phyloP scores from a whole-genome alignment of 2,797 vertebrate species.

The Apogon hyalosoma region DNA sequence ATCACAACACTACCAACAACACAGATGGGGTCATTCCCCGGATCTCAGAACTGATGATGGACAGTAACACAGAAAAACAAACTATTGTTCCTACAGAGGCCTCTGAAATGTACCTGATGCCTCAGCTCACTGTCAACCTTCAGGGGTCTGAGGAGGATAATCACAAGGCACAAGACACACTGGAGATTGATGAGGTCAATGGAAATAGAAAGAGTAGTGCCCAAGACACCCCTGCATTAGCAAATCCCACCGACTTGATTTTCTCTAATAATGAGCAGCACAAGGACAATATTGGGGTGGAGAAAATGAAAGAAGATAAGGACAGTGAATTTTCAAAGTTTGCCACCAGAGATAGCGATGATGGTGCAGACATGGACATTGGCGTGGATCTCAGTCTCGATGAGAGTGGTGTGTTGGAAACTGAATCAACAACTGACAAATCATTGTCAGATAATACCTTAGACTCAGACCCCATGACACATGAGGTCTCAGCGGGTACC shows the following conservation, averaged over 20 bases:
- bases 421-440: conserved; percentile 56
- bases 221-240: conserved; percentile 40
- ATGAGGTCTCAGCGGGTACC: conserved; percentile 55
- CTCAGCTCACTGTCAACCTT: conserved; percentile 76
- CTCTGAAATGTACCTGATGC: conserved; percentile 69
- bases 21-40: conserved; percentile 77
- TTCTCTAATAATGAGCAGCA: conserved; percentile 68
- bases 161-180: conserved; percentile 67
- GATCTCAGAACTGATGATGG: conserved; percentile 77
- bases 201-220: conserved; percentile 73
- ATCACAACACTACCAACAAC: conserved; percentile 70
- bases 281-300: conserved; percentile 45
- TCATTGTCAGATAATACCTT: conserved; percentile 46
- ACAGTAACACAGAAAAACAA: conserved; percentile 70
- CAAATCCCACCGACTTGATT: conserved; percentile 64
- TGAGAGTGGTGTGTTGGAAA: conserved; percentile 82
- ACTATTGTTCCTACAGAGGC: conserved; percentile 66
- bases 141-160: conserved; percentile 71
- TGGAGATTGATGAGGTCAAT: conserved; percentile 79
- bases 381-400: conserved; percentile 86
- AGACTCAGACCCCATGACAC: conserved; percentile 51
- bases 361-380: conserved; percentile 83
- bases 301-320: conserved; percentile 60
- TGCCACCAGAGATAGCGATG: conserved; percentile 57
- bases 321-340: conserved; percentile 43